A percentile compares a stretch with the other conserved stretches of the same genome.
These are phyloP conservation scores for Paradisaea rubra DNA, from an alignment of 2,113 vertebrate species.

Conservation along the genomic window DNA sequence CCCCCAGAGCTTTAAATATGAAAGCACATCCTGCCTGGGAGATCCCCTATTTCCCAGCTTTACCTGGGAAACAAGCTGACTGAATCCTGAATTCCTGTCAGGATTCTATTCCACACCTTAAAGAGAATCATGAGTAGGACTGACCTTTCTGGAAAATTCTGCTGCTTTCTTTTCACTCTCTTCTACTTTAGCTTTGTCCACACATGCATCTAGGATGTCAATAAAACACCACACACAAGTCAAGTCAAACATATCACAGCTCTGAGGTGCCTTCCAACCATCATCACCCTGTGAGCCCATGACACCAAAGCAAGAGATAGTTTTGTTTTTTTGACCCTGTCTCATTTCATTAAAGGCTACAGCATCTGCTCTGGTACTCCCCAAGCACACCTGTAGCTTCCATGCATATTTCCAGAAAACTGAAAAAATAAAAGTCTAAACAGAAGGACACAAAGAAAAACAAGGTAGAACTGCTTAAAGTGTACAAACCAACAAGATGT, in stretches of 20 bases:
- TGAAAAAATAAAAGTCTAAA: background rate
- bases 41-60: background rate
- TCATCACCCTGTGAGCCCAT: background rate
- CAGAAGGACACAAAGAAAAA: background rate
- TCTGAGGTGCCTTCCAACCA: background rate
- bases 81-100: accelerated
- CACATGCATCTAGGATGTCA: slow-evolving; percentile 82
- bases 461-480: background rate
- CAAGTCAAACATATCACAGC: background rate
- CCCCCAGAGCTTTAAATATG: background rate
- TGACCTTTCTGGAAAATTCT: slow-evolving; percentile 96
- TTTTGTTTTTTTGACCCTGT: too few species aligned
- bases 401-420: background rate
- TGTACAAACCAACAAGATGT: slow-evolving; percentile 84
- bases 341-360: background rate
- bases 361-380: background rate
- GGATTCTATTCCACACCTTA: background rate
- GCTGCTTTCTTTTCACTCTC: slow-evolving; percentile 92
- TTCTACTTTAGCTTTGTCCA: slow-evolving; percentile 94
- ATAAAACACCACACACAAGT: background rate
- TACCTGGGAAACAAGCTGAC: background rate
- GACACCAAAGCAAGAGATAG: background rate
- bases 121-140: background rate
- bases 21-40: background rate
- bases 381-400: background rate